Percentiles rank a stretch among this genome's conserved stretches.
Evolutionary conservation across 2,888 invertebrate species (phyloP).

Genomic region (Brachynemurus nebulosus): DNA sequence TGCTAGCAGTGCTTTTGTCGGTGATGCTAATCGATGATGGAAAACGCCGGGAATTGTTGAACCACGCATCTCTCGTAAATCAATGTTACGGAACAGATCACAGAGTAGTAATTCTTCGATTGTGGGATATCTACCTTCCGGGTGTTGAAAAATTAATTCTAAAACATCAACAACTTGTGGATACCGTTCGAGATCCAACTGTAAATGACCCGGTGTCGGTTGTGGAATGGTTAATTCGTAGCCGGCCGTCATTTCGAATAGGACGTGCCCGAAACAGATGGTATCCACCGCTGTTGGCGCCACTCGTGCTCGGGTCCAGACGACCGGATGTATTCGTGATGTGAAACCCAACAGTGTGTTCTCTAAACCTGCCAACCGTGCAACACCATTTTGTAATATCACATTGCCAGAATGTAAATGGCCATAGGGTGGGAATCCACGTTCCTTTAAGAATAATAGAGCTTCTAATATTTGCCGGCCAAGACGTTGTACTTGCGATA

Average conservation of each 20-base stretch:
- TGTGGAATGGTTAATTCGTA: conserved; percentile 62
- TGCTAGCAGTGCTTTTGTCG: conserved; percentile 27
- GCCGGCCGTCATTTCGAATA: conserved; percentile 87
- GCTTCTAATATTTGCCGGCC: conserved; percentile 82
- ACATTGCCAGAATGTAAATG: conserved; percentile 86
- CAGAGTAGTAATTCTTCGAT: conserved; percentile 69
- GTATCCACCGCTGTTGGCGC: conserved; percentile 43
- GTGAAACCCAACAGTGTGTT: conserved; percentile 68
- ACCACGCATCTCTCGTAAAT: conserved; percentile 75
- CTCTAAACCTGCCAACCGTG: conserved; percentile 78
- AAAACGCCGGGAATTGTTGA: conserved; percentile 60
- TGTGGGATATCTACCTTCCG: conserved; percentile 50
- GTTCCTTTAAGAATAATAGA: conserved; percentile 68
- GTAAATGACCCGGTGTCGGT: conserved; percentile 57
- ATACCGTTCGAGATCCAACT: conserved; percentile 51
- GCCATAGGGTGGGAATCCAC: conserved; percentile 74
- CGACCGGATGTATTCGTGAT: conserved; percentile 40
- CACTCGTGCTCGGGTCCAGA: conserved; percentile 35
- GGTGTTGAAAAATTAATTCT: conserved; percentile 59
- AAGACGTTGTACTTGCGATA: conserved; percentile 71
- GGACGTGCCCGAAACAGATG: conserved; percentile 65
- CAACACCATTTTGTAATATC: conserved; percentile 82
- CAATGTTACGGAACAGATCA: conserved; percentile 77
- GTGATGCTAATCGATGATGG: conserved; percentile 21
- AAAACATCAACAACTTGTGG: conserved; percentile 68